Conservation (phyloP, 2,888 invertebrate genomes). For the Seladonia tumulorum region DNA sequence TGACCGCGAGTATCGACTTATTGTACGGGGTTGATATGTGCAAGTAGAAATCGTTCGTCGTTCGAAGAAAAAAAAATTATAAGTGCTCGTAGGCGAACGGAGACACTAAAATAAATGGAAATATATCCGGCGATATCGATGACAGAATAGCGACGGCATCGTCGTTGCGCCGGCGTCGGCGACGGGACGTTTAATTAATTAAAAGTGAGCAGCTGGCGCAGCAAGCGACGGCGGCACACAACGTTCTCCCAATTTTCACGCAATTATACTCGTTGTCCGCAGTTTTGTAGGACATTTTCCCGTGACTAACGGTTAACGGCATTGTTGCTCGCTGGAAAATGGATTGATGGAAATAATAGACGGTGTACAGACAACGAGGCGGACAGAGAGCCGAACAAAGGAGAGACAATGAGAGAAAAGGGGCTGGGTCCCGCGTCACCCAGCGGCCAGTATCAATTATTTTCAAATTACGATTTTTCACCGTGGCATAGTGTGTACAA, state of each 20-base stretch:
- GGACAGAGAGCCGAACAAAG: conserved; percentile 29
- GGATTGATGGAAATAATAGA: conserved; percentile 68
- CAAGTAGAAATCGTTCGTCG: not conserved
- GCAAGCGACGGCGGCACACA: conserved; percentile 45
- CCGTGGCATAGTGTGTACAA: conserved; percentile 50
- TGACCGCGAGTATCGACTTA: not conserved
- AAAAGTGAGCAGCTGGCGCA: conserved; percentile 54
- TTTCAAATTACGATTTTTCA: conserved; percentile 71
- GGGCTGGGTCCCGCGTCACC: conserved; percentile 54
- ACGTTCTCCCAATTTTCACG: conserved; percentile 60
- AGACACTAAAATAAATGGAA: conserved; percentile 18
- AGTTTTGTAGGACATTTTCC: conserved; percentile 67
- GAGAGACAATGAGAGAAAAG: conserved; percentile 36
- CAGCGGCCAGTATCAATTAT: conserved; percentile 67
- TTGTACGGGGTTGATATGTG: not conserved
- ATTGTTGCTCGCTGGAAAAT: conserved; percentile 62
- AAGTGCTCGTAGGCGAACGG: not conserved
- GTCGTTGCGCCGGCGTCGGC: conserved; percentile 8
- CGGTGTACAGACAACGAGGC: conserved; percentile 33
- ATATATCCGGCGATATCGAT: conserved; percentile 30
- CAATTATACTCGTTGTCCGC: conserved; percentile 67
- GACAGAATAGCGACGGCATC: conserved; percentile 8
- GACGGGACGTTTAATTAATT: conserved; percentile 60
- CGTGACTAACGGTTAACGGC: conserved; percentile 63
- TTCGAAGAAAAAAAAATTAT: not conserved